Conservation (phyloP, 2,113 vertebrate genomes). For the Varanus salvator region DNA sequence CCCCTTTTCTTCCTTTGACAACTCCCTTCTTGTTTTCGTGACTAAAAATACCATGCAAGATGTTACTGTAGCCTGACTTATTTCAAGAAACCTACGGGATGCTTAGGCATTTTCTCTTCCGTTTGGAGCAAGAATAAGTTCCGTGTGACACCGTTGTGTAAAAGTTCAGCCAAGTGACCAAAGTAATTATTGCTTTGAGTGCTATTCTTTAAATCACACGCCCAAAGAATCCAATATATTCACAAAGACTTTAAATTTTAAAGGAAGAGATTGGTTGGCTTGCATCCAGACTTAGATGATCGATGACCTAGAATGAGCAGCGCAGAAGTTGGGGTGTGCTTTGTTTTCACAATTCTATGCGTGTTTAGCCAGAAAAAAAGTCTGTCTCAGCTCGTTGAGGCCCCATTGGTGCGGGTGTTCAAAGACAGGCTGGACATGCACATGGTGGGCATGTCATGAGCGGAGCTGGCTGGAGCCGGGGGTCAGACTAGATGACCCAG, state of each 20-base stretch:
- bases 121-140: not conserved
- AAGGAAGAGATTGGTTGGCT: not conserved
- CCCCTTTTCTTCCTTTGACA: not conserved
- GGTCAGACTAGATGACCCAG: too few relatives aligned
- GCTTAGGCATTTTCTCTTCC: constrained; percentile 1
- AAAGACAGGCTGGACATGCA: too few relatives aligned
- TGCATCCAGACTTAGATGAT: too few relatives aligned
- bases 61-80: constrained; percentile 1
- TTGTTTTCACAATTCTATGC: too few relatives aligned
- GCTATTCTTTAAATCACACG: not conserved
- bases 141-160: not conserved
- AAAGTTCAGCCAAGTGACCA: not conserved
- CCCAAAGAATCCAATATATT: not conserved
- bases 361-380: too few relatives aligned
- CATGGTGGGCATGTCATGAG: too few relatives aligned
- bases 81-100: constrained; percentile 14
- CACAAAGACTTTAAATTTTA: not conserved
- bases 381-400: too few relatives aligned
- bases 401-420: too few relatives aligned
- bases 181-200: not conserved
- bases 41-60: constrained; percentile 29
- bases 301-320: too few relatives aligned
- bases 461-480: too few relatives aligned
- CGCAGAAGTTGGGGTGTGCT: too few relatives aligned
- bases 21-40: constrained; percentile 35